Evolutionary conservation across 2,113 vertebrate species (phyloP).

Genomic region (Garra rufa): DNA sequence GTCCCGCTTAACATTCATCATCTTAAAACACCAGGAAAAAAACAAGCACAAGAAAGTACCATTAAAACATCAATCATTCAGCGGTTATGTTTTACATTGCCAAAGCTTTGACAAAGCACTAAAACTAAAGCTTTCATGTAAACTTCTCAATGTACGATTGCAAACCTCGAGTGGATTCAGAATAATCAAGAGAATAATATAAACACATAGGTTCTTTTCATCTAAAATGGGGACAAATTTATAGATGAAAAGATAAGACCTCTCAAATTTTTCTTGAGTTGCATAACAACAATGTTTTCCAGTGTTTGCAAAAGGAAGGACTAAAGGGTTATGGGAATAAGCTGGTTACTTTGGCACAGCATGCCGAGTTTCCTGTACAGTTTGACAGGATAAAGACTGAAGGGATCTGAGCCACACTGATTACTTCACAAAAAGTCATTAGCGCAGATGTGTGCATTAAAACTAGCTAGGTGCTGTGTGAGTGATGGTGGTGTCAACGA

Average conservation of each 20-base stretch:
- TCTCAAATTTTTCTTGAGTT: not conserved
- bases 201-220: not conserved
- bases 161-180: not conserved
- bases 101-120: not conserved
- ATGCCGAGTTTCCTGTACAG: not conserved
- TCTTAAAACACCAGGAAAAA: slow-evolving; percentile 13
- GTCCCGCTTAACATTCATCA: not conserved
- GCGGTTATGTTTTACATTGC: not conserved
- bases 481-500: slow-evolving; percentile 51
- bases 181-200: not conserved
- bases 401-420: slow-evolving; percentile 2
- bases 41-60: not conserved
- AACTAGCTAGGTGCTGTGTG: slow-evolving; percentile 39
- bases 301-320: not conserved
- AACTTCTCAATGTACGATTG: not conserved
- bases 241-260: not conserved
- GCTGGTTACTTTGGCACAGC: slow-evolving; percentile 24
- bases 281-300: slow-evolving; percentile 5
- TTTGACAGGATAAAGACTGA: slow-evolving; percentile 27
- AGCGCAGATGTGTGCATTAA: slow-evolving; percentile 46
- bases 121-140: slow-evolving; percentile 5
- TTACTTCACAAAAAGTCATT: slow-evolving; percentile 49
- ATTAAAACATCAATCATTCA: not conserved
- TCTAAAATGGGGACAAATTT: not conserved
- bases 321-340: not conserved